A percentile compares a stretch with the other conserved stretches of the same genome.
These are phyloP conservation scores for Choristoneura fumiferana DNA, from an alignment of 1,140 invertebrate genomes.

Conservation along the genomic window DNA sequence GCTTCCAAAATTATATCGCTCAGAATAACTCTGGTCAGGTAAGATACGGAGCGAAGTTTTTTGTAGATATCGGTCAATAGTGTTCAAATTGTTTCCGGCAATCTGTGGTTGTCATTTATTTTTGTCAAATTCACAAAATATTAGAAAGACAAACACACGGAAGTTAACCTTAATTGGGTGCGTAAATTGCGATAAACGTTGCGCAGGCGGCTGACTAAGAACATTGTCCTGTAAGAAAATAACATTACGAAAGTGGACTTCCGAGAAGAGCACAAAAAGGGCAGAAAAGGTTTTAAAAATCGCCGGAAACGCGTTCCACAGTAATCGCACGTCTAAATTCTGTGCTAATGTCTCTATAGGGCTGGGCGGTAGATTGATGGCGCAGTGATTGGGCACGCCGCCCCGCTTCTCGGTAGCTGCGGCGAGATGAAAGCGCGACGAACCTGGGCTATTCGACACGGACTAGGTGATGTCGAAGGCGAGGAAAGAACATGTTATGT, in stretches of 20 bases:
- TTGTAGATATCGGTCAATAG: too few species aligned
- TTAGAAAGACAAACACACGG: slow-evolving; percentile 1
- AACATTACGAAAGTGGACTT: slow-evolving; percentile 11
- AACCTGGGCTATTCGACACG: background rate
- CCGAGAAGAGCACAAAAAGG: slow-evolving; percentile 10
- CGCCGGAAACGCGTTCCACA: slow-evolving; percentile 31
- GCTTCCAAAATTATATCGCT: too few species aligned
- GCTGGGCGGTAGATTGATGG: slow-evolving; percentile 53
- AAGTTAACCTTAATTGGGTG: background rate
- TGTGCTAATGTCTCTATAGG: slow-evolving; percentile 53
- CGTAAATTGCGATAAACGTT: background rate
- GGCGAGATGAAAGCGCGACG: slow-evolving; percentile 37
- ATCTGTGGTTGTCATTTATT: too few species aligned
- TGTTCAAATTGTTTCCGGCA: too few species aligned
- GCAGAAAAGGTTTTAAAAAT: slow-evolving; percentile 12
- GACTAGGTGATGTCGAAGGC: too few species aligned
- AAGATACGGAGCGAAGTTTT: too few species aligned
- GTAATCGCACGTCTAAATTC: slow-evolving; percentile 41
- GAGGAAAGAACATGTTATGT: too few species aligned
- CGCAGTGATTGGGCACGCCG: slow-evolving; percentile 51
- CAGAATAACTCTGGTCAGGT: too few species aligned
- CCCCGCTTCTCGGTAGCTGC: slow-evolving; percentile 43
- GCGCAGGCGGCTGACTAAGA: background rate
- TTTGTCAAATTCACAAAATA: background rate
- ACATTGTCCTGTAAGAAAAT: slow-evolving; percentile 2